Percentiles rank a stretch among this genome's conserved stretches.
Conservation (phyloP, 2,797 vertebrate genomes). For the Danionella dracula region DNA sequence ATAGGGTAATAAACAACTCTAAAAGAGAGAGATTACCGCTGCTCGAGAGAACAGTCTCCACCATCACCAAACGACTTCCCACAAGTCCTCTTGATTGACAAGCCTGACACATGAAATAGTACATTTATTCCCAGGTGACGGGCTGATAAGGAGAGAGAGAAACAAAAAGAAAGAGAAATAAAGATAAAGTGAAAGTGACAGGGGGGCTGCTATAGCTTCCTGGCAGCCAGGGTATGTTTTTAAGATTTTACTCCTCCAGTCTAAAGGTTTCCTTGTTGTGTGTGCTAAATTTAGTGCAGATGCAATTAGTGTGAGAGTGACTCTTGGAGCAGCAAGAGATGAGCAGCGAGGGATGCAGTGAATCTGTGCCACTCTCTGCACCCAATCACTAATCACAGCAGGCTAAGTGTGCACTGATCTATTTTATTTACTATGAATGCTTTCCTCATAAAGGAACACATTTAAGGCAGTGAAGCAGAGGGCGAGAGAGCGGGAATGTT, state of each 20-base stretch:
- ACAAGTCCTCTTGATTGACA: conserved; percentile 98
- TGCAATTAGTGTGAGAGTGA: conserved; percentile 93
- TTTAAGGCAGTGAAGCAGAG: conserved; percentile 14
- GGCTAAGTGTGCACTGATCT: conserved; percentile 6
- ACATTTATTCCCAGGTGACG: conserved; percentile 98
- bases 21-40: conserved; percentile 18
- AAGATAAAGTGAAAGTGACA: conserved; percentile 57
- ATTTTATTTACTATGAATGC: conserved; percentile 17
- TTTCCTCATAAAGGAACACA: conserved; percentile 10
- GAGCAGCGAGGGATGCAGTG: conserved; percentile 47
- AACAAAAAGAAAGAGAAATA: conserved; percentile 77
- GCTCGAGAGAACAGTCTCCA: conserved; percentile 62
- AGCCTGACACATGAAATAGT: conserved; percentile 99
- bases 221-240: conserved; percentile 89
- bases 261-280: conserved; percentile 91
- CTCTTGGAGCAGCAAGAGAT: conserved; percentile 80
- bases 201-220: conserved; percentile 90
- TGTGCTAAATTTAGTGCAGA: conserved; percentile 93
- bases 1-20: conserved; percentile 75
- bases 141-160: conserved; percentile 78
- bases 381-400: background rate
- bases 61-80: conserved; percentile 83
- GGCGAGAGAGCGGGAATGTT: conserved; percentile 22
- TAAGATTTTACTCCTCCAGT: conserved; percentile 88
- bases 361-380: background rate